Evolutionary conservation across 1,140 invertebrate genomes (phyloP).

Genomic region (Drosophila parvula): DNA sequence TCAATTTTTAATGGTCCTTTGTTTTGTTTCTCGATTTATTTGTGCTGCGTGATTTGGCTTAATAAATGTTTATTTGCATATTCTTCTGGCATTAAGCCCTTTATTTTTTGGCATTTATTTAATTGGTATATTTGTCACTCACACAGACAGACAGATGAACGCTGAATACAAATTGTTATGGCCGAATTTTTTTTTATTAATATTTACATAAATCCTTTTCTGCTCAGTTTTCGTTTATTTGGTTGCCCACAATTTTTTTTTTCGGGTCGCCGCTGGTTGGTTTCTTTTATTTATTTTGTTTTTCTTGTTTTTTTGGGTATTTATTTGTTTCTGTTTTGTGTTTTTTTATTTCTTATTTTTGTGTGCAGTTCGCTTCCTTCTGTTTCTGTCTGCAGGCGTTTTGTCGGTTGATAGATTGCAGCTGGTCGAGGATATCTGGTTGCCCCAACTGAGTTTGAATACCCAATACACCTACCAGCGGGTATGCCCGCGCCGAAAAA

Average conservation of each 20-base stretch:
- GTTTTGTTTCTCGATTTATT: slow-evolving; percentile 35
- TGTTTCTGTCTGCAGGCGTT: slow-evolving; percentile 75
- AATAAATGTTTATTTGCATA: slow-evolving; percentile 61
- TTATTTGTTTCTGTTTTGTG: slow-evolving; percentile 41
- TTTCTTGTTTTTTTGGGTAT: slow-evolving; percentile 19
- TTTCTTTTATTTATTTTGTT: slow-evolving; percentile 18
- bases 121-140: slow-evolving; percentile 75
- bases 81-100: slow-evolving; percentile 59
- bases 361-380: slow-evolving; percentile 62
- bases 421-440: slow-evolving; percentile 65
- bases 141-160: slow-evolving; percentile 31
- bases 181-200: slow-evolving; percentile 60
- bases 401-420: slow-evolving; percentile 78
- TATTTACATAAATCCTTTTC: slow-evolving; percentile 76
- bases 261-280: slow-evolving; percentile 25
- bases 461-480: neutral
- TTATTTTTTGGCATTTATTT: slow-evolving; percentile 74
- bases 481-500: neutral
- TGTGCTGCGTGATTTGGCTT: slow-evolving; percentile 58
- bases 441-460: slow-evolving; percentile 40
- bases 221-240: slow-evolving; percentile 46
- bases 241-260: slow-evolving; percentile 41
- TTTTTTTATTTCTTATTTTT: slow-evolving; percentile 34
- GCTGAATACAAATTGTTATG: slow-evolving; percentile 65
- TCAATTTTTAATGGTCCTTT: slow-evolving; percentile 26